A percentile compares a stretch with the other conserved stretches of the same genome.
phyloP scores from a whole-genome alignment of 53 echinoderm and acorn worm genomes.

The Antedon mediterranea region DNA sequence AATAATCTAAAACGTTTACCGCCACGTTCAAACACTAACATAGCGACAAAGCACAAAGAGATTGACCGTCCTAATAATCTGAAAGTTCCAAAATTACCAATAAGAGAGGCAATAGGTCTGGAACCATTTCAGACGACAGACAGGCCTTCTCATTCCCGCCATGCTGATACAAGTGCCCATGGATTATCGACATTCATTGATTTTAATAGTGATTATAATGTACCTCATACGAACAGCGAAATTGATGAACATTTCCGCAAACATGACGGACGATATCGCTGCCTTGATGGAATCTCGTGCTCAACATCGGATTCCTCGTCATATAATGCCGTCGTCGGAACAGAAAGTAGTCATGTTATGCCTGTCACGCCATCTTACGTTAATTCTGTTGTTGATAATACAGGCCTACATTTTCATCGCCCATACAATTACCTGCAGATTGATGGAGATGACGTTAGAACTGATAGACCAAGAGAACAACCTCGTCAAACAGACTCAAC shows the following conservation, averaged over 20 bases:
- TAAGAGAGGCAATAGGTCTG: not conserved
- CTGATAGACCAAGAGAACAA: too few species aligned
- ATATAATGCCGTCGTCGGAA: not conserved
- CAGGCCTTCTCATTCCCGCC: not conserved
- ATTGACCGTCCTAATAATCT: not conserved
- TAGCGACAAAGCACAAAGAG: constrained; percentile 15
- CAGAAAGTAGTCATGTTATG: not conserved
- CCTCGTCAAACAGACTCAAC: too few species aligned
- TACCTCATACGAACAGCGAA: not conserved
- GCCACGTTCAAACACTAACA: constrained; percentile 49
- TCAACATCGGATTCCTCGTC: not conserved
- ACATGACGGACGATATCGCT: not conserved
- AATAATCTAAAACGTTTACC: constrained; percentile 25
- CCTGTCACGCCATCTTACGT: not conserved
- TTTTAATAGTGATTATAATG: not conserved
- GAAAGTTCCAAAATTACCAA: not conserved
- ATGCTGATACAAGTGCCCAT: not conserved
- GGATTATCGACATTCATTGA: not conserved
- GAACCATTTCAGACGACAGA: not conserved
- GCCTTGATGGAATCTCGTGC: not conserved
- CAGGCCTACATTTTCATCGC: too few species aligned
- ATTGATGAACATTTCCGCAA: not conserved
- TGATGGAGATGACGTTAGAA: too few species aligned
- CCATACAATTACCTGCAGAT: too few species aligned
- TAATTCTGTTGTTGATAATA: not conserved